A percentile compares a stretch with the other conserved stretches of the same genome.
These are phyloP conservation scores for Chionodraco myersi DNA, from an alignment of 2,113 vertebrate genomes.

Conservation along the genomic window DNA sequence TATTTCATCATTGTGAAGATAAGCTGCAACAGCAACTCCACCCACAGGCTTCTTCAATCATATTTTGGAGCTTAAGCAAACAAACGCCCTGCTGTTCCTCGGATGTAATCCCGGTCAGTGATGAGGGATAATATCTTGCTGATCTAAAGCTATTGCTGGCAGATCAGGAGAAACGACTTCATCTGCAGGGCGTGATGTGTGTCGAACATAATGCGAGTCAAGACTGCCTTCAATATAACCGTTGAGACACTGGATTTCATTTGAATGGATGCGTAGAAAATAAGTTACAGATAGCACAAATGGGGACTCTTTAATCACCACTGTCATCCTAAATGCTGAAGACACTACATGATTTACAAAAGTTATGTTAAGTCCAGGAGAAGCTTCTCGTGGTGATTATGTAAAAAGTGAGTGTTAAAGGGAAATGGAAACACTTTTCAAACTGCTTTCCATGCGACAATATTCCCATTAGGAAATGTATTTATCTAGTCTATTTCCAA, in stretches of 20 bases:
- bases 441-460: too few relatives aligned
- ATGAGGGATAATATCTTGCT: constrained; percentile 30
- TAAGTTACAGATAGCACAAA: neutral
- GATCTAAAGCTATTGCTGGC: constrained; percentile 1
- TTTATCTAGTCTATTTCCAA: too few relatives aligned
- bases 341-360: neutral
- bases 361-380: neutral
- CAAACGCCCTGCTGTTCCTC: constrained; percentile 3
- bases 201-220: neutral
- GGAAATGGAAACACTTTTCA: too few relatives aligned
- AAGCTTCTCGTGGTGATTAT: neutral
- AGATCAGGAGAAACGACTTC: constrained; percentile 23
- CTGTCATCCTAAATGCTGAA: neutral
- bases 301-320: neutral
- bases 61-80: constrained; percentile 28
- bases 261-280: neutral
- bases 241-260: neutral
- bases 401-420: neutral
- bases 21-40: constrained; percentile 38
- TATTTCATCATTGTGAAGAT: constrained; percentile 40
- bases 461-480: too few relatives aligned
- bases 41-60: constrained; percentile 25
- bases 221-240: neutral
- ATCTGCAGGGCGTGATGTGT: neutral
- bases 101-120: constrained; percentile 9